A percentile compares a stretch with the other conserved stretches of the same genome.
Conservation (phyloP, 2,888 invertebrate genomes). For the Agonopterix heracliana region DNA sequence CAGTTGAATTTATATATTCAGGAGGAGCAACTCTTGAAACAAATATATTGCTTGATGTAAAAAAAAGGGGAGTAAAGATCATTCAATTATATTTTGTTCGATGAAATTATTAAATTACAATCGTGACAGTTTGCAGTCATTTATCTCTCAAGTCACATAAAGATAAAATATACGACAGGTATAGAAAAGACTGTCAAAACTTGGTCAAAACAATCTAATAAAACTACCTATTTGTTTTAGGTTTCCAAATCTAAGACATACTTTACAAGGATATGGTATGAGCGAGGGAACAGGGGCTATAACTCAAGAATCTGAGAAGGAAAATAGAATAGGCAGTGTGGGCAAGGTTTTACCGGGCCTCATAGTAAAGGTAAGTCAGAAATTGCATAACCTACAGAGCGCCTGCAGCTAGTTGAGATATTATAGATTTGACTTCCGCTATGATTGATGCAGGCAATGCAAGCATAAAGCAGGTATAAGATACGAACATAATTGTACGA, state of each 20-base stretch:
- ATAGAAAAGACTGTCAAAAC: no score
- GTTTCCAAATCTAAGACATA: slow-evolving; percentile 17
- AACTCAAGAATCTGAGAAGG: slow-evolving; percentile 11
- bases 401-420: no score
- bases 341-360: slow-evolving; percentile 17
- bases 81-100: neutral
- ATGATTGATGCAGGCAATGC: no score
- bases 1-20: slow-evolving; percentile 35
- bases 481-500: no score
- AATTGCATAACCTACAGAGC: neutral
- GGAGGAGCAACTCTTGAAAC: slow-evolving; percentile 50
- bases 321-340: slow-evolving; percentile 21
- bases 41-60: slow-evolving; percentile 28
- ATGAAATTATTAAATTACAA: no score
- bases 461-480: no score
- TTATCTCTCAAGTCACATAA: no score
- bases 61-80: slow-evolving; percentile 28
- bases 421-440: no score
- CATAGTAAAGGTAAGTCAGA: slow-evolving; percentile 16
- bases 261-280: slow-evolving; percentile 27
- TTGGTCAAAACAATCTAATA: no score
- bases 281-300: slow-evolving; percentile 20
- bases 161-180: no score
- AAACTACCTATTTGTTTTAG: slow-evolving; percentile 6
- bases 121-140: no score